Evolutionary conservation across 2,797 vertebrate species (phyloP), one percentile per base, ranked within the genome.

Genomic region (Micropoecilia bifurca): DNA sequence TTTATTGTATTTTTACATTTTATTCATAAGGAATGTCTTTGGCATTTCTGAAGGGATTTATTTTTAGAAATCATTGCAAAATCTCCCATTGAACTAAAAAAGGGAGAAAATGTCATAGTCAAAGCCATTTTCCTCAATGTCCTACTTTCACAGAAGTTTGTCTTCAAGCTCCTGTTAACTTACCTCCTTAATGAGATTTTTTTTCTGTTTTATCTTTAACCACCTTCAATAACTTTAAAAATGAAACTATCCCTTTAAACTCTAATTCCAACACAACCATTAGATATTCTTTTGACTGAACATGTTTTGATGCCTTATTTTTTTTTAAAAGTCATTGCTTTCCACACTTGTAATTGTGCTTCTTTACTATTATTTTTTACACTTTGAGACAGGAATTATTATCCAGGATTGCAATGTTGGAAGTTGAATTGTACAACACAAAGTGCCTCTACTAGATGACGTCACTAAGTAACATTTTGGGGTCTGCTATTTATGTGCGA

Each of bases 381-480:
- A 33, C 28, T 50, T n/a, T 50, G 74, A 48, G 81, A 43, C 28
- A 83, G 63, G 72, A 72, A 48, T 48, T 22, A 6, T n/a, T 5
- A 39, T 59, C 45, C 28, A n/a, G 69, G 16, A 71, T 76, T 48
- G 43, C 43, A 82, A 39, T 69, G 50, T 76, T 66, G 18, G 16
- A 41, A 69, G 12, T 39, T 59, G 18, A 45, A 76, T 50, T 22
- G 28, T 33, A 73, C 71, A 3, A 80, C 61, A 75, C 45, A 71
- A 14, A 28, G 14, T 16, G 14, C 48, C 72, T 66, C 18, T 18
- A 8, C 1, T 48, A 36, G 72, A 73, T 45, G 28, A 25, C 1
- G 14, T 46, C 18, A 78, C 41, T 18, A 16, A 22, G 28, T 12
- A 73, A 18, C 43, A 81, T 80, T 78, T 6, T 33, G 50, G 59